phyloP scores from a whole-genome alignment of 2,888 invertebrate genomes.

The Coenonympha arcania region DNA sequence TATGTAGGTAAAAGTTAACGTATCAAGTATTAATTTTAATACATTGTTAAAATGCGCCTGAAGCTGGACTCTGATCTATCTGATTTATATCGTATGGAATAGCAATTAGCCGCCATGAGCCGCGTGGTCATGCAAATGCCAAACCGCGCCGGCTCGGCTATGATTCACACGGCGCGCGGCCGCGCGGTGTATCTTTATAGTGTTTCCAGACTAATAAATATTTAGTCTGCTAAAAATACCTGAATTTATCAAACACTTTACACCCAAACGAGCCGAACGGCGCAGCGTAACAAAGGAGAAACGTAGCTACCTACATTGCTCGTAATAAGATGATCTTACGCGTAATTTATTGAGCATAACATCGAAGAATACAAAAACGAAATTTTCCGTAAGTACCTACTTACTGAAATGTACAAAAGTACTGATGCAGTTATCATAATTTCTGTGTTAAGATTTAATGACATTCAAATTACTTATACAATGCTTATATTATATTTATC shows the following conservation, averaged over 20 bases:
- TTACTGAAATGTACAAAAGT: no score
- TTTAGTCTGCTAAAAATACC: slow-evolving; percentile 27
- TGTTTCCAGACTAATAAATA: slow-evolving; percentile 26
- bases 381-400: neutral
- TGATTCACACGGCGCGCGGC: slow-evolving; percentile 57
- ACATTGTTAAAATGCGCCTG: slow-evolving; percentile 21
- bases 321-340: neutral
- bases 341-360: neutral
- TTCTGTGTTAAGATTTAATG: no score
- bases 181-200: slow-evolving; percentile 37
- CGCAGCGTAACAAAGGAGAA: slow-evolving; percentile 34
- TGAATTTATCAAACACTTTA: slow-evolving; percentile 25
- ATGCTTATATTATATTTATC: no score
- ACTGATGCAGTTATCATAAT: no score
- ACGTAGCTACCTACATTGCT: neutral
- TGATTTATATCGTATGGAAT: slow-evolving; percentile 61
- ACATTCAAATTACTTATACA: no score
- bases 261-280: slow-evolving; percentile 15
- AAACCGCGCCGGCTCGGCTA: slow-evolving; percentile 46
- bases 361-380: neutral
- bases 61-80: slow-evolving; percentile 31
- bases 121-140: slow-evolving; percentile 54
- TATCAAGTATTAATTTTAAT: slow-evolving; percentile 6
- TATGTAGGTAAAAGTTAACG: neutral
- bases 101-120: slow-evolving; percentile 54